Evolutionary conservation across 2,797 vertebrate species (phyloP).

Genomic region (Pterois miles): DNA sequence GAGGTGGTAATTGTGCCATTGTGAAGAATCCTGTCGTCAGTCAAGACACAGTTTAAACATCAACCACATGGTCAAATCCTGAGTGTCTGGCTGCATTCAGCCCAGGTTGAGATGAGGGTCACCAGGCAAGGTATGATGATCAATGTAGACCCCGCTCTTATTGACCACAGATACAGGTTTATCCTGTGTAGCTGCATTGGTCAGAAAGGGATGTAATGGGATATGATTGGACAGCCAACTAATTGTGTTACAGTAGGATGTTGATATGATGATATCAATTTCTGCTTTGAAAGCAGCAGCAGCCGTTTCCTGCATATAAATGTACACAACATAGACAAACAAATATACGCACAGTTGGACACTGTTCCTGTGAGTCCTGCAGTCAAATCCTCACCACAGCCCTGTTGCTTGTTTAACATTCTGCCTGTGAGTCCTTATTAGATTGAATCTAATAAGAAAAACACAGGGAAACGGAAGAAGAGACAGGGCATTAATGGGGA

Average conservation of each 20-base stretch:
- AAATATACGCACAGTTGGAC: neutral
- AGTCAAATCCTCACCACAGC: neutral
- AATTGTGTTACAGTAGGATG: neutral
- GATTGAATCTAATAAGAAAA: neutral
- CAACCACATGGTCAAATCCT: neutral
- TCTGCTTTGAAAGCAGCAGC: neutral
- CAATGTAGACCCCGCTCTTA: too few species aligned
- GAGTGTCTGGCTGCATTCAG: too few species aligned
- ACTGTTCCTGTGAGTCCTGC: too few species aligned
- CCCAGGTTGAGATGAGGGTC: too few species aligned
- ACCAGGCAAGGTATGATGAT: neutral
- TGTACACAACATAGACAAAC: neutral
- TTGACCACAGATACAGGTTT: neutral
- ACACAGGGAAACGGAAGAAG: neutral
- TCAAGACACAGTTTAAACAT: neutral
- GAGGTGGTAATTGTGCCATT: slow-evolving; percentile 2
- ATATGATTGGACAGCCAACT: neutral
- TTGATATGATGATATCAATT: neutral
- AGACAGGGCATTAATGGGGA: neutral
- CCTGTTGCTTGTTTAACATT: neutral
- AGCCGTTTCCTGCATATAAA: neutral
- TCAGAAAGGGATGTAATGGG: neutral
- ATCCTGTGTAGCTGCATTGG: neutral
- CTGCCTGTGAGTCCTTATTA: neutral
- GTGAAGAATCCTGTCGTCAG: slow-evolving; percentile 20